A percentile compares a stretch with the other conserved stretches of the same genome.
phyloP scores from a whole-genome alignment of 2,113 vertebrate species.

The Albula goreensis region DNA sequence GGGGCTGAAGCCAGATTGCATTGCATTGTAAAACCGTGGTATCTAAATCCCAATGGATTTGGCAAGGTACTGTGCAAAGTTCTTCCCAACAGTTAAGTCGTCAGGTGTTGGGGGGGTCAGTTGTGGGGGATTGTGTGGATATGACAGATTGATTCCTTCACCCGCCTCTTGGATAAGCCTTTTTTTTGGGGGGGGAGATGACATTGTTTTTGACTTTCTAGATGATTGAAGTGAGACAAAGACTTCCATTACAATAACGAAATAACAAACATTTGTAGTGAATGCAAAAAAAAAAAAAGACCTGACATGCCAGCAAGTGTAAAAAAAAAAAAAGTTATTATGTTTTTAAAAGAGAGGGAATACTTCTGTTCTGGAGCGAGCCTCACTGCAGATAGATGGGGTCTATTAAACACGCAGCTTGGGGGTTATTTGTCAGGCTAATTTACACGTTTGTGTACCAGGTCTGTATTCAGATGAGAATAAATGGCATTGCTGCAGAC shows the following conservation, averaged over 20 bases:
- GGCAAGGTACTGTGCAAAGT: not conserved
- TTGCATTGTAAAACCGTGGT: not conserved
- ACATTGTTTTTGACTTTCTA: not conserved
- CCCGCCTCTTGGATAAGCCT: not conserved
- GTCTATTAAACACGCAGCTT: conserved; percentile 34
- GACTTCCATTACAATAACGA: not conserved
- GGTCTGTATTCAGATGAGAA: conserved; percentile 58
- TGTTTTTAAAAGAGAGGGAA: not conserved
- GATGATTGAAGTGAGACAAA: not conserved
- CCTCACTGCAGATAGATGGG: not conserved
- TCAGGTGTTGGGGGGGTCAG: not conserved
- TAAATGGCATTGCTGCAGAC: conserved; percentile 56
- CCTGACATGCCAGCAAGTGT: not conserved
- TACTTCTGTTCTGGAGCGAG: not conserved
- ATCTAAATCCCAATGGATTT: not conserved
- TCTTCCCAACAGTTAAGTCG: not conserved
- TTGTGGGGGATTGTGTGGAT: not conserved
- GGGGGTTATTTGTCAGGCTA: conserved; percentile 56
- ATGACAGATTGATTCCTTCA: not conserved
- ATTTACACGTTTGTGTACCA: conserved; percentile 63
- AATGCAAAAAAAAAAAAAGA: not conserved
- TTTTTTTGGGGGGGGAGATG: not conserved
- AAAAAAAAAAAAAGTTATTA: not conserved
- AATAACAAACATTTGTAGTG: not conserved
- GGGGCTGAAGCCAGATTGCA: not conserved